Evolutionary conservation across 2,113 vertebrate species (phyloP).

Genomic region (Pluvianellus socialis): DNA sequence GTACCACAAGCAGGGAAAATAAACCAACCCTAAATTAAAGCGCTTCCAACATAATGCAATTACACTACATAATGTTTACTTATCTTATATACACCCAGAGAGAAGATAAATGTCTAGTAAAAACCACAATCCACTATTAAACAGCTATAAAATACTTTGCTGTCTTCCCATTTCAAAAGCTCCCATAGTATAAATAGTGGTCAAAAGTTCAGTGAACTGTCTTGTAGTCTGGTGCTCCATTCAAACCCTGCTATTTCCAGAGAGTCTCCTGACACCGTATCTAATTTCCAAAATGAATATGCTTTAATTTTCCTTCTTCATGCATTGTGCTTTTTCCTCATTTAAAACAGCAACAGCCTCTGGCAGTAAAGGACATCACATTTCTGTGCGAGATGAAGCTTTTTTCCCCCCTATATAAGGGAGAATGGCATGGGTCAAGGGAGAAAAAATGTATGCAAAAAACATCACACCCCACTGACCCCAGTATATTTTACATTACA

Average conservation of each 20-base stretch:
- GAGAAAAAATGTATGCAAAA: slow-evolving; percentile 86
- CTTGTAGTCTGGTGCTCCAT: slow-evolving; percentile 74
- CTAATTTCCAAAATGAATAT: slow-evolving; percentile 89
- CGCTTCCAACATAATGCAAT: slow-evolving; percentile 21
- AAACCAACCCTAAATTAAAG: slow-evolving; percentile 56
- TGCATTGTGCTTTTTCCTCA: slow-evolving; percentile 87
- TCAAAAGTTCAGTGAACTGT: slow-evolving; percentile 85
- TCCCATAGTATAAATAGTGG: slow-evolving; percentile 76
- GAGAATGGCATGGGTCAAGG: slow-evolving; percentile 83
- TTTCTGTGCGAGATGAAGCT: slow-evolving; percentile 80
- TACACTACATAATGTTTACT: slow-evolving; percentile 64
- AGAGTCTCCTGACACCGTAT: slow-evolving; percentile 83
- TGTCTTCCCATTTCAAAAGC: slow-evolving; percentile 72
- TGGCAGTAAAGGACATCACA: slow-evolving; percentile 87
- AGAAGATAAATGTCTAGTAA: slow-evolving; percentile 70
- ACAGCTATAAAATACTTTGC: slow-evolving; percentile 74
- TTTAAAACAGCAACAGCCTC: slow-evolving; percentile 86
- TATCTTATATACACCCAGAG: slow-evolving; percentile 64
- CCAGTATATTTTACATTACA: slow-evolving; percentile 82
- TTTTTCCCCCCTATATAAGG: slow-evolving; percentile 62
- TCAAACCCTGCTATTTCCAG: slow-evolving; percentile 79
- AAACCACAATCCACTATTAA: slow-evolving; percentile 74
- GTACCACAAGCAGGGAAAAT: slow-evolving; percentile 48
- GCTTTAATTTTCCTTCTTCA: slow-evolving; percentile 88
- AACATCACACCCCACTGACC: slow-evolving; percentile 84